Percentiles rank a stretch among this genome's conserved stretches.
phyloP scores from a whole-genome alignment of 2,113 vertebrate genomes.

The Labrus mixtus region DNA sequence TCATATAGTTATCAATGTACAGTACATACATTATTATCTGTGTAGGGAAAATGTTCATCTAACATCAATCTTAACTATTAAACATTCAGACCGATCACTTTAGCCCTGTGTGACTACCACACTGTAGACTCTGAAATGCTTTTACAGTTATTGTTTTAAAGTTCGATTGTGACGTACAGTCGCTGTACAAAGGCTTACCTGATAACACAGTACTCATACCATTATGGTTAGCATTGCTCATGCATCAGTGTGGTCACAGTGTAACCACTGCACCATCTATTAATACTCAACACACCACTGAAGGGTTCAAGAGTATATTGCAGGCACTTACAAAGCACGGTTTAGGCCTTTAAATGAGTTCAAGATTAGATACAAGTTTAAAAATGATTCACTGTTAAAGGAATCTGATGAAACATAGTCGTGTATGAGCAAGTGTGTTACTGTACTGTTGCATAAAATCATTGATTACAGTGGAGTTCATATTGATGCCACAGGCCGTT shows the following conservation, averaged over 20 bases:
- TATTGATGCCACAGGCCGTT: conserved; percentile 23
- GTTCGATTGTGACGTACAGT: conserved; percentile 30
- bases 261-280: conserved; percentile 34
- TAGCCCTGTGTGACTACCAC: conserved; percentile 42
- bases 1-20: conserved; percentile 49
- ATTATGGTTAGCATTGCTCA: conserved; percentile 53
- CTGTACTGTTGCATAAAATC: conserved; percentile 51
- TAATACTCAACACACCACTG: conserved; percentile 24
- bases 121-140: conserved; percentile 22
- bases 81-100: conserved; percentile 42
- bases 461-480: conserved; percentile 41
- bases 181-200: conserved; percentile 54
- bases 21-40: conserved; percentile 50
- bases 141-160: conserved; percentile 6
- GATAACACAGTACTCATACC: conserved; percentile 51
- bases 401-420: conserved; percentile 4
- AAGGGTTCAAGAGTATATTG: conserved; percentile 51
- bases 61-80: conserved; percentile 24
- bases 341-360: conserved; percentile 53
- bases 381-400: conserved; percentile 44
- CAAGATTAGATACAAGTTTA: conserved; percentile 41
- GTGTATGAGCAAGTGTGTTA: neutral
- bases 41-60: conserved; percentile 22
- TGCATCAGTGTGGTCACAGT: conserved; percentile 58
- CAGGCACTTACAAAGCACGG: conserved; percentile 76